phyloP scores from a whole-genome alignment of 2,888 invertebrate genomes.

The Drosophila atripex region DNA sequence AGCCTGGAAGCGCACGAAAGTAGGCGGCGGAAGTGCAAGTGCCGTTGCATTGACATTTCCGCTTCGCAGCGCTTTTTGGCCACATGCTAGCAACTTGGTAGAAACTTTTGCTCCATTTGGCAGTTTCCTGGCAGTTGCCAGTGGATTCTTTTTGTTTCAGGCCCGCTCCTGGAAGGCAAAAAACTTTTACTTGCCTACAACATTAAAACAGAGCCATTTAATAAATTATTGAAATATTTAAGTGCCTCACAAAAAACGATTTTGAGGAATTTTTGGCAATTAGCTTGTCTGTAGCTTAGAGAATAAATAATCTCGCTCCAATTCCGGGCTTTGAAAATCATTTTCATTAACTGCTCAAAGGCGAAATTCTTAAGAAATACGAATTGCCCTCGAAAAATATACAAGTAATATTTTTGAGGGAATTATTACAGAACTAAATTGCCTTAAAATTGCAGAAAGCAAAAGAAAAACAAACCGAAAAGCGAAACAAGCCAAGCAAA shows the following conservation, averaged over 20 bases:
- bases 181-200: constrained; percentile 16
- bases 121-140: constrained; percentile 20
- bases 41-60: constrained; percentile 79
- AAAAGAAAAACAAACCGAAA: not conserved
- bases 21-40: constrained; percentile 78
- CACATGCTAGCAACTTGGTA: constrained; percentile 43
- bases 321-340: constrained; percentile 20
- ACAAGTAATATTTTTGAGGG: not conserved
- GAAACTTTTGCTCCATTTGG: constrained; percentile 37
- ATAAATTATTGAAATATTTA: constrained; percentile 6
- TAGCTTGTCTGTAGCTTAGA: not conserved
- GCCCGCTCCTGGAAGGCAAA: not conserved
- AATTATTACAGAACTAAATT: constrained; percentile 18
- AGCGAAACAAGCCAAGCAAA: not conserved
- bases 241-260: not conserved
- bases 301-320: constrained; percentile 10
- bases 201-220: constrained; percentile 24
- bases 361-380: not conserved
- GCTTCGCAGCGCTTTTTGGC: constrained; percentile 69
- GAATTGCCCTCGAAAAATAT: constrained; percentile 11
- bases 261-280: not conserved
- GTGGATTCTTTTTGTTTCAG: constrained; percentile 9
- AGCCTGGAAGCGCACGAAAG: constrained; percentile 53
- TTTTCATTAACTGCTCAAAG: constrained; percentile 21
- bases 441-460: constrained; percentile 23